Evolutionary conservation across 2,888 invertebrate species (phyloP).

Genomic region (Endotricha flammealis): DNA sequence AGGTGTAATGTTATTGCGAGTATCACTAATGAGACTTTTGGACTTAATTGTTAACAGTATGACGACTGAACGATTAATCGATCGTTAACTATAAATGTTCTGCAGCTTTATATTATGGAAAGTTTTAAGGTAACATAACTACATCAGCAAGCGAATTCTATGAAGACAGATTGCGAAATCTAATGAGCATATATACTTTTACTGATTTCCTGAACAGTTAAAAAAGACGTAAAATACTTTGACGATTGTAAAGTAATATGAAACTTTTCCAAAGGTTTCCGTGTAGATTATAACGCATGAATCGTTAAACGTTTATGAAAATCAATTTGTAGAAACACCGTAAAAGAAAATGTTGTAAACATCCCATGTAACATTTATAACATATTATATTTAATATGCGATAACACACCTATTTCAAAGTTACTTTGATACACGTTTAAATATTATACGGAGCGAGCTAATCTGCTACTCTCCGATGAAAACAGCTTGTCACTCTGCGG

Average conservation of each 20-base stretch:
- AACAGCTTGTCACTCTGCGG: too few relatives aligned
- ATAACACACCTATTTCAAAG: too few relatives aligned
- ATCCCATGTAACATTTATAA: too few relatives aligned
- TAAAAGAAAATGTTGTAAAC: too few relatives aligned
- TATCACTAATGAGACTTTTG: constrained; percentile 38
- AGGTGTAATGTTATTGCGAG: constrained; percentile 30
- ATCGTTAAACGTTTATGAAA: constrained; percentile 20
- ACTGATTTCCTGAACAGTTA: constrained; percentile 18
- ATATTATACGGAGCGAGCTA: too few relatives aligned
- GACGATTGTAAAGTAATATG: constrained; percentile 26
- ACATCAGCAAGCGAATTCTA: constrained; percentile 25
- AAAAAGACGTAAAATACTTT: constrained; percentile 22
- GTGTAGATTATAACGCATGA: constrained; percentile 19
- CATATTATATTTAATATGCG: too few relatives aligned
- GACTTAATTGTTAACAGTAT: constrained; percentile 34
- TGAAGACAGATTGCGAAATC: constrained; percentile 27
- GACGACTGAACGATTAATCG: constrained; percentile 21
- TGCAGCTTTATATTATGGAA: constrained; percentile 31
- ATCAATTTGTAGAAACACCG: constrained; percentile 2
- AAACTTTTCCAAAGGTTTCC: constrained; percentile 30
- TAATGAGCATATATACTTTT: constrained; percentile 26
- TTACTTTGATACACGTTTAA: too few relatives aligned
- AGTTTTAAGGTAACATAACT: constrained; percentile 29
- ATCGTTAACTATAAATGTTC: constrained; percentile 31
- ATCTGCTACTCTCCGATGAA: too few relatives aligned